phyloP scores from a whole-genome alignment of 2,888 invertebrate genomes.

The Bombyx huttoni region DNA sequence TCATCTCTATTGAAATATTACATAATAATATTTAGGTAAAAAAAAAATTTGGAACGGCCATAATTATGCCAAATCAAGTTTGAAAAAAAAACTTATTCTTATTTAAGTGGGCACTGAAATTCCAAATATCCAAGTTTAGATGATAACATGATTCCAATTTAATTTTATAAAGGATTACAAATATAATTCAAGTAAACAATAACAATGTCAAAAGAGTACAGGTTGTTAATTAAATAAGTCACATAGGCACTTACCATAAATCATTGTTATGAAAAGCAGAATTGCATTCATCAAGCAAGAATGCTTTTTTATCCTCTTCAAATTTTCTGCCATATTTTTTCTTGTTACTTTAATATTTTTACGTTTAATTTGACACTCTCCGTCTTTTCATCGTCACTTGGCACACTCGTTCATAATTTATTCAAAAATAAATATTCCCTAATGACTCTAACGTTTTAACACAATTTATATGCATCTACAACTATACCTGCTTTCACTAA shows the following conservation, averaged over 20 bases:
- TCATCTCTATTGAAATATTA: too few relatives aligned
- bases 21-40: too few relatives aligned
- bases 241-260: constrained; percentile 50
- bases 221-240: too few relatives aligned
- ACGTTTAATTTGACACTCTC: constrained; percentile 45
- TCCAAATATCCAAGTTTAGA: too few relatives aligned
- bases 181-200: too few relatives aligned
- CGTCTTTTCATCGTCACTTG: constrained; percentile 45
- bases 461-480: constrained; percentile 30
- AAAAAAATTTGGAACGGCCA: too few relatives aligned
- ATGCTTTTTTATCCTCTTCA: constrained; percentile 51
- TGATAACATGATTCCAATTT: too few relatives aligned
- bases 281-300: constrained; percentile 55
- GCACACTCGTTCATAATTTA: constrained; percentile 12
- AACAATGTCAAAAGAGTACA: too few relatives aligned
- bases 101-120: too few relatives aligned
- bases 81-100: too few relatives aligned
- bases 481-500: constrained; percentile 39
- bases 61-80: too few relatives aligned
- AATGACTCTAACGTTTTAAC: constrained; percentile 27
- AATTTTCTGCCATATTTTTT: constrained; percentile 36
- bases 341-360: constrained; percentile 8
- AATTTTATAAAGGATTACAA: too few relatives aligned
- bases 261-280: constrained; percentile 51
- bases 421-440: constrained; percentile 10